These are phyloP conservation scores for Dermatemys mawii DNA, from an alignment of 2,113 vertebrate genomes.

Conservation along the genomic window DNA sequence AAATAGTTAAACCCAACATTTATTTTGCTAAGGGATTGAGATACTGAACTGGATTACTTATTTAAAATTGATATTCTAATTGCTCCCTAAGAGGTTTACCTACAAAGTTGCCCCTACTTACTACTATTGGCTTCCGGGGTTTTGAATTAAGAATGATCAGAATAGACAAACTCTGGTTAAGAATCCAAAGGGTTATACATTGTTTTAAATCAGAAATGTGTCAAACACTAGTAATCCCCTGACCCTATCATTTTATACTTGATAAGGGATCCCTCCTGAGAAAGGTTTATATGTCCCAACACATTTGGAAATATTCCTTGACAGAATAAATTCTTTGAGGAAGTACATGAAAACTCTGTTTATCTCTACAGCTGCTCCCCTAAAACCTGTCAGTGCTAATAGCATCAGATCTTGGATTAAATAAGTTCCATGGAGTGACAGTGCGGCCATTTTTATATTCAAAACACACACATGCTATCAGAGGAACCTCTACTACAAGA, in stretches of 20 bases:
- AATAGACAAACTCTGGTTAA: conserved; percentile 56
- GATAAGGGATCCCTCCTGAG: conserved; percentile 69
- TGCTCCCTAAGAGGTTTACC: conserved; percentile 46
- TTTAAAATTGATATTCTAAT: conserved; percentile 47
- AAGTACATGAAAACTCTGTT: conserved; percentile 76
- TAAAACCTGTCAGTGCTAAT: conserved; percentile 79
- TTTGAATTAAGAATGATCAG: conserved; percentile 59
- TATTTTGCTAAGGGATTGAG: background rate
- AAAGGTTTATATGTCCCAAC: conserved; percentile 63
- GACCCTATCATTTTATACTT: conserved; percentile 67
- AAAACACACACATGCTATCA: conserved; percentile 54
- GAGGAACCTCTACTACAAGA: conserved; percentile 24
- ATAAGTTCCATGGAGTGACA: conserved; percentile 63
- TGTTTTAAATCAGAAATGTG: conserved; percentile 68
- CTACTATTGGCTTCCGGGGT: conserved; percentile 12
- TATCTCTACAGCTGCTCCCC: conserved; percentile 70
- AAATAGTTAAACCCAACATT: conserved; percentile 11
- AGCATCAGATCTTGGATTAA: conserved; percentile 72
- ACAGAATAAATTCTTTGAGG: conserved; percentile 77
- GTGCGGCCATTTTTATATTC: conserved; percentile 64
- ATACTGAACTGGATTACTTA: background rate
- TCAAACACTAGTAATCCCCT: conserved; percentile 64
- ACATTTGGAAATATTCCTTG: conserved; percentile 72
- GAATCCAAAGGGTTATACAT: conserved; percentile 47
- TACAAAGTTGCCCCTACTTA: conserved; percentile 27